Percentiles rank a stretch among this genome's conserved stretches.
Conservation (phyloP, 1,140 invertebrate species). For the Bombus consobrinus region DNA sequence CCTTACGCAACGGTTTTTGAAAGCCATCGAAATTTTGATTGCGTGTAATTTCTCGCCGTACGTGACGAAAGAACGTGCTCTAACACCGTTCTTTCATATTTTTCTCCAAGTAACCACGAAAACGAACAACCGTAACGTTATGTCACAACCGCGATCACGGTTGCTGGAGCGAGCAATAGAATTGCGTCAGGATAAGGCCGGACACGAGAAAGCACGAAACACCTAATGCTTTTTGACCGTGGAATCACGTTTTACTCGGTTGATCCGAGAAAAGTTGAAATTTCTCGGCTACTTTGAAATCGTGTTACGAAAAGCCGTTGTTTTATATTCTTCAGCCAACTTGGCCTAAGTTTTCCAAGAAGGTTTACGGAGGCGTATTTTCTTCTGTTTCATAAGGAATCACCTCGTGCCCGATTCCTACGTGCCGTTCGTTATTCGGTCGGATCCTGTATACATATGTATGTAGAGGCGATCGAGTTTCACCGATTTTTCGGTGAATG, state of each 20-base stretch:
- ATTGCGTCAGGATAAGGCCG: constrained; percentile 29
- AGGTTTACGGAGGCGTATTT: no score
- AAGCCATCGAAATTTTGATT: background rate
- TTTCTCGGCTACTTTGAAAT: no score
- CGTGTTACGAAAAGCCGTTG: no score
- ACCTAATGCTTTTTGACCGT: background rate
- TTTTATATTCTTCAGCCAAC: background rate
- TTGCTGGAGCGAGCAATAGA: background rate
- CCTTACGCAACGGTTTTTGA: background rate
- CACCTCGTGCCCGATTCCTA: no score
- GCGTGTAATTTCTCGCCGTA: background rate
- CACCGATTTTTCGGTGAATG: background rate
- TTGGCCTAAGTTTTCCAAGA: no score
- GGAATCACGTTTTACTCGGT: constrained; percentile 22
- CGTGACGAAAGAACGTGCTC: background rate
- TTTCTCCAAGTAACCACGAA: background rate
- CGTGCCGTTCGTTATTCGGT: no score
- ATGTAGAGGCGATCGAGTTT: background rate
- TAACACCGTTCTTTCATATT: no score
- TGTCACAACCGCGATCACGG: constrained; percentile 50
- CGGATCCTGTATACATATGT: no score
- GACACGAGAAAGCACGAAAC: background rate
- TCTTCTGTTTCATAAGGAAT: no score
- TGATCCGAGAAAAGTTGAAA: background rate
- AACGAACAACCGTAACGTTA: constrained; percentile 8